Conservation (phyloP, 2,113 vertebrate species). For the Oreocharis arfaki region DNA sequence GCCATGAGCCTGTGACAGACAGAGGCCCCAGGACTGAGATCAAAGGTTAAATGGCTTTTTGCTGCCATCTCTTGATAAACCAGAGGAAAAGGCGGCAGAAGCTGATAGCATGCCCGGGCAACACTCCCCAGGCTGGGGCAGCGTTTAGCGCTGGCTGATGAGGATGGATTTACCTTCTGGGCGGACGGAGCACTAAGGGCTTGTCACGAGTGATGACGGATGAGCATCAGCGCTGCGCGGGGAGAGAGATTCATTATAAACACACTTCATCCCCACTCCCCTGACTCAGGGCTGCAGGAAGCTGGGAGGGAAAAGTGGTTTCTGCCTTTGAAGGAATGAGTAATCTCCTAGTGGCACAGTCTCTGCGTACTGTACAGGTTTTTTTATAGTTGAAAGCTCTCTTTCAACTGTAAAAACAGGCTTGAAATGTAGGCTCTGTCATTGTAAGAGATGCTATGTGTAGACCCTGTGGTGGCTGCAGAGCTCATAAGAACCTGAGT, state of each 20-base stretch:
- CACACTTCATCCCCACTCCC: background rate
- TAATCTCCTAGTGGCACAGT: background rate
- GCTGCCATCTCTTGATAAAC: conserved; percentile 62
- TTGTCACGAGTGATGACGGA: background rate
- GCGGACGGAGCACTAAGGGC: background rate
- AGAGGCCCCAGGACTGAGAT: background rate
- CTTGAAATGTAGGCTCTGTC: background rate
- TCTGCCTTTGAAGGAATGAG: background rate
- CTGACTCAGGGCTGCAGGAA: background rate
- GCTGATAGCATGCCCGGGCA: background rate
- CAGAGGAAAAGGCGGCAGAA: conserved; percentile 7
- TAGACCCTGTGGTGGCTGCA: background rate
- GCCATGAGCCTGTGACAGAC: background rate
- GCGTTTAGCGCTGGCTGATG: background rate
- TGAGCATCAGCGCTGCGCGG: background rate
- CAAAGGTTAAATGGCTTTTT: conserved; percentile 64
- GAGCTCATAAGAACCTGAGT: background rate
- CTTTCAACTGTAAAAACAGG: background rate
- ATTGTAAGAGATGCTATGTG: background rate
- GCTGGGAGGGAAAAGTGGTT: background rate
- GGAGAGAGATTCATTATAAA: background rate
- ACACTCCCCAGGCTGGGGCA: background rate
- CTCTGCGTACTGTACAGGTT: background rate
- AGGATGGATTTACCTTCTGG: background rate
- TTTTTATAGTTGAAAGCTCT: background rate